Base-by-base conservation (phyloP, 1,140 invertebrate genomes). In the Listronotus oregonensis region DNA sequence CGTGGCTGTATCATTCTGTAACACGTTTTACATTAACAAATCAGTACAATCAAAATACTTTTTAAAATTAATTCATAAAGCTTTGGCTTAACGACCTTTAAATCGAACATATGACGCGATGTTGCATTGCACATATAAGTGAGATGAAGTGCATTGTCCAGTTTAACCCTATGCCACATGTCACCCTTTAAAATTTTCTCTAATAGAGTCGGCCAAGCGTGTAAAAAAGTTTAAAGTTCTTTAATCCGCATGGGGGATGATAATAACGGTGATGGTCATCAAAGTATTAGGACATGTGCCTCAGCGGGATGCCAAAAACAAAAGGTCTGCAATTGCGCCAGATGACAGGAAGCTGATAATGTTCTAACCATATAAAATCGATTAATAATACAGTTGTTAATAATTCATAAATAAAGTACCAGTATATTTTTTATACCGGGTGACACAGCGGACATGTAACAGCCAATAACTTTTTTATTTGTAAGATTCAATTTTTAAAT, bases 201-300 rank as follows among this genome's bases (percentile, higher is more conserved):
- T 42, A 65, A 65, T 59, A 60, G 64, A 66, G 17, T 31, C 64
- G 56, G 18, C 43, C 40, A 55, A 52, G 55, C 56, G 64, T 66
- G 46, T 43, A 59, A 58, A 66, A 66, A 66, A 59, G 51, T 66
- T 66, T 66, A 59, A 66, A 66, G 64, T 66, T 60, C 64, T 66
- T 54, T 66, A 64, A 60, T 51, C 64, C 54, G 43, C 56, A 66
- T 54, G 64, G 64, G 64, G 64, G 63, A 42, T 49, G 59, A 61
- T 61, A 66, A 66, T 66, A 50, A 60, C 34, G 34, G 54, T 47
- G 64, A 66, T 66, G 64, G 64, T 66, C 64, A 66, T 66, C 64
- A 66, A 40, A 51, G 64, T 51, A 66, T 46, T 47, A 44, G 44
- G 63, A 66, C 64, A 66, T 60, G 64, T 59, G 64, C 51, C 46